Conservation (phyloP, 1,140 invertebrate species). For the Pteromalus puparum region DNA sequence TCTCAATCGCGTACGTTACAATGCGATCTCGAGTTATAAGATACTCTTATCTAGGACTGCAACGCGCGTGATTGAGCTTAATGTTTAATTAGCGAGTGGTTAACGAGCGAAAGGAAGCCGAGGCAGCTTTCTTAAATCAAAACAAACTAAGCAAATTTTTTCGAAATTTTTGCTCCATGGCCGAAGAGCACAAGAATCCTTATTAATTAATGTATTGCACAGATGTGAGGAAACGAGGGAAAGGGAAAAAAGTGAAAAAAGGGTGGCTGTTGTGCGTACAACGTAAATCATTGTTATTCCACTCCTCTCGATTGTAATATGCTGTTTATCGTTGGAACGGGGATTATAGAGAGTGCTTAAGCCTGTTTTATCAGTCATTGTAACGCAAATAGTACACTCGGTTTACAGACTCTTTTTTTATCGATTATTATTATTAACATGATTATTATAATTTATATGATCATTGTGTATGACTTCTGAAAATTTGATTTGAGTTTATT, state of each 20-base stretch:
- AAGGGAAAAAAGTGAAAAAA: slow-evolving; percentile 46
- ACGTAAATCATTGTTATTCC: slow-evolving; percentile 52
- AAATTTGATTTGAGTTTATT: slow-evolving; percentile 33
- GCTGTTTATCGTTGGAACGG: slow-evolving; percentile 55
- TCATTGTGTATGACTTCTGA: slow-evolving; percentile 34
- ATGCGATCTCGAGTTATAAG: slow-evolving; percentile 52
- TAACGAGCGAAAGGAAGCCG: slow-evolving; percentile 48
- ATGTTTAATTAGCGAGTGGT: slow-evolving; percentile 50
- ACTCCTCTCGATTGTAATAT: slow-evolving; percentile 54
- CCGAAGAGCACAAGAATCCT: slow-evolving; percentile 44
- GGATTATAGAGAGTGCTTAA: slow-evolving; percentile 52
- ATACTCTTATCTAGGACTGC: slow-evolving; percentile 51
- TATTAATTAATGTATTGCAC: slow-evolving; percentile 52
- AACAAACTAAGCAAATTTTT: slow-evolving; percentile 48
- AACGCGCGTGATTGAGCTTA: slow-evolving; percentile 52
- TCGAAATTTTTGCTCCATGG: slow-evolving; percentile 53
- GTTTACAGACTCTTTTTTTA: slow-evolving; percentile 43
- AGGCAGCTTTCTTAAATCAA: slow-evolving; percentile 51
- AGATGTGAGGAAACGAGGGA: slow-evolving; percentile 50
- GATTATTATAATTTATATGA: slow-evolving; percentile 31
- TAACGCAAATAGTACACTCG: slow-evolving; percentile 49
- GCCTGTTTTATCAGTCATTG: slow-evolving; percentile 51
- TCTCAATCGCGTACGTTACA: slow-evolving; percentile 53
- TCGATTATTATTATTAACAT: slow-evolving; percentile 18
- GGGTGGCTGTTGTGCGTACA: slow-evolving; percentile 52